phyloP scores from a whole-genome alignment of 2,888 invertebrate genomes.

The Dioctria linearis region DNA sequence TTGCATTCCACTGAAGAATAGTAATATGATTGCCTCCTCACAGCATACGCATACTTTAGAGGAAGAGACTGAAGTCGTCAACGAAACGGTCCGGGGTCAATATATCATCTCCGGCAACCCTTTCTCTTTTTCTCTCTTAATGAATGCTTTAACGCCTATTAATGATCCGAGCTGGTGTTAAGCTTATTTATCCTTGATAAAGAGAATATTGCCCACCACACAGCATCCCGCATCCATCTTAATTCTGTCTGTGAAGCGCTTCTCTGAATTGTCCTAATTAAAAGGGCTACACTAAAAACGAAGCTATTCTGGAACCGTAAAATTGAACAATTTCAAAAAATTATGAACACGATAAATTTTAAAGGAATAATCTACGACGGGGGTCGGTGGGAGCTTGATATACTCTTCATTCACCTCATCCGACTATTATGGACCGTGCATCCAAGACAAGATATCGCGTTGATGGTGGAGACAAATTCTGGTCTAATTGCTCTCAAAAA shows the following conservation, averaged over 20 bases:
- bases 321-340: constrained; percentile 49
- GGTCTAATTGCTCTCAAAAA: constrained; percentile 53
- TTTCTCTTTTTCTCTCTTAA: background rate
- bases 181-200: background rate
- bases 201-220: background rate
- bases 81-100: constrained; percentile 16
- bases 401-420: constrained; percentile 25
- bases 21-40: constrained; percentile 31
- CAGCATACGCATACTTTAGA: background rate
- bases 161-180: constrained; percentile 12
- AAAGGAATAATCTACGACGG: constrained; percentile 15
- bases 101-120: constrained; percentile 34
- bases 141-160: constrained; percentile 49
- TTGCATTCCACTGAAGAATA: constrained; percentile 17
- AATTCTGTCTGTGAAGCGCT: background rate
- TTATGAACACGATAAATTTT: constrained; percentile 45
- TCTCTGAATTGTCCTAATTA: constrained; percentile 34
- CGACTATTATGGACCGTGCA: background rate
- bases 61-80: background rate
- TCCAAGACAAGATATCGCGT: constrained; percentile 1
- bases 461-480: constrained; percentile 49
- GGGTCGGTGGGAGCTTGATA: background rate
- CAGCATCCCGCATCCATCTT: constrained; percentile 21
- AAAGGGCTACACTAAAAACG: background rate
- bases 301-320: constrained; percentile 24